Conservation (phyloP, 2,888 invertebrate species). For the Andrena fulva region DNA sequence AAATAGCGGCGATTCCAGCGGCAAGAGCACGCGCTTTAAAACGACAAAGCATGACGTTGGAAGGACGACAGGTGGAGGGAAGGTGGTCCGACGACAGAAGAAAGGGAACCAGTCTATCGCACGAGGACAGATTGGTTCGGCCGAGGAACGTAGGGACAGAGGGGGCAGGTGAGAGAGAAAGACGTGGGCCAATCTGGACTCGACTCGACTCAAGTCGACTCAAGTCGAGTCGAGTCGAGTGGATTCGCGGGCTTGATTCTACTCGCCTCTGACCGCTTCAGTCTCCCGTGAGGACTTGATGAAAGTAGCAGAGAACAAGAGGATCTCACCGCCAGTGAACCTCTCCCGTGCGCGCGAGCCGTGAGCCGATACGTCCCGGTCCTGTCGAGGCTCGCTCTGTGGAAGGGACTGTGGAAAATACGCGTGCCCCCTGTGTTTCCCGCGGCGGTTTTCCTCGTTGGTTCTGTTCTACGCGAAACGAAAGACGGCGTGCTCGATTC, state of each 20-base stretch:
- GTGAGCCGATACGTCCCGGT: conserved; percentile 10
- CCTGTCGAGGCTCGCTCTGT: background rate
- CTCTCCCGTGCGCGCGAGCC: too few relatives aligned
- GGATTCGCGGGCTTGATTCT: conserved; percentile 36
- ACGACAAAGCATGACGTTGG: conserved; percentile 10
- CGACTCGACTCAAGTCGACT: conserved; percentile 15
- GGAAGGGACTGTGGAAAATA: background rate
- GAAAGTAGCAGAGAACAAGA: conserved; percentile 76
- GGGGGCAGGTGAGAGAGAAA: conserved; percentile 44
- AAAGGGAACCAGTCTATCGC: conserved; percentile 47
- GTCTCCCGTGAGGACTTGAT: conserved; percentile 83
- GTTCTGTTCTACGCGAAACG: background rate
- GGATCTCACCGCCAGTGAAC: conserved; percentile 17
- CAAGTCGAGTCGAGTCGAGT: conserved; percentile 2
- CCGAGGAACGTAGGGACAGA: conserved; percentile 32
- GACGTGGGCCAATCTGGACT: conserved; percentile 40
- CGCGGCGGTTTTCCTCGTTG: background rate
- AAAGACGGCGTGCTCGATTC: background rate
- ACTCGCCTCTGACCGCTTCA: conserved; percentile 70
- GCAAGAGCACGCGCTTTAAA: background rate
- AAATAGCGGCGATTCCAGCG: background rate
- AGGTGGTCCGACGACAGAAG: conserved; percentile 20
- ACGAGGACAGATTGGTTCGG: conserved; percentile 36
- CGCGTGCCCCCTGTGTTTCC: background rate
- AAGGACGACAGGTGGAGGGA: conserved; percentile 53